A percentile compares a stretch with the other conserved stretches of the same genome.
Evolutionary conservation across 2,888 invertebrate species (phyloP).

Genomic region (Brenthis daphne): DNA sequence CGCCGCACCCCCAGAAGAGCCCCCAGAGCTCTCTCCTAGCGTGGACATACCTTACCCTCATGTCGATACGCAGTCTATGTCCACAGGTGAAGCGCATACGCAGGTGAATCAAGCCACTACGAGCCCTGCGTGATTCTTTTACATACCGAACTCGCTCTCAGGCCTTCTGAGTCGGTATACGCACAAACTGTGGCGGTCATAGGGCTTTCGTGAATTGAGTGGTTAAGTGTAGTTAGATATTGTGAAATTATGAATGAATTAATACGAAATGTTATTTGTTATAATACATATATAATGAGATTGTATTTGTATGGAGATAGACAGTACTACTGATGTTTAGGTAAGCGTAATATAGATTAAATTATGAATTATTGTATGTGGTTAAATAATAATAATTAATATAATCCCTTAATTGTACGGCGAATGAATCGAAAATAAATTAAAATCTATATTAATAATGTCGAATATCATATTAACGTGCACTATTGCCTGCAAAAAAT

Average conservation of each 20-base stretch:
- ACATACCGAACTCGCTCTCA: slow-evolving; percentile 45
- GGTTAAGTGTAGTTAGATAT: slow-evolving; percentile 67
- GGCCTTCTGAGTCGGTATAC: slow-evolving; percentile 16
- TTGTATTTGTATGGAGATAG: slow-evolving; percentile 31
- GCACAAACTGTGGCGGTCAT: slow-evolving; percentile 17
- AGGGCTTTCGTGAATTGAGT: slow-evolving; percentile 38
- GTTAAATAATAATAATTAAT: slow-evolving; percentile 18
- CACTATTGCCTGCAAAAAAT: slow-evolving; percentile 20
- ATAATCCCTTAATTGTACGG: slow-evolving; percentile 20
- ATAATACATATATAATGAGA: slow-evolving; percentile 40
- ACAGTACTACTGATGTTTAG: slow-evolving; percentile 27
- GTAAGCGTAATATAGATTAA: slow-evolving; percentile 37
- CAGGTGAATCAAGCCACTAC: slow-evolving; percentile 50
- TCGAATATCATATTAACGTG: slow-evolving; percentile 9
- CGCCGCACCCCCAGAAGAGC: slow-evolving; percentile 75
- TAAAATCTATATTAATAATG: slow-evolving; percentile 16
- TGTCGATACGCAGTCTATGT: slow-evolving; percentile 37
- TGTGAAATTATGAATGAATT: slow-evolving; percentile 73
- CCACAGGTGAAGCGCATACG: slow-evolving; percentile 37
- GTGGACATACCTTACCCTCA: slow-evolving; percentile 37
- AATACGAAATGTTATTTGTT: slow-evolving; percentile 75
- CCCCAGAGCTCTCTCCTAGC: slow-evolving; percentile 53
- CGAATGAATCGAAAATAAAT: slow-evolving; percentile 19
- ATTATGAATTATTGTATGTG: slow-evolving; percentile 50
- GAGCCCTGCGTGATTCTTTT: slow-evolving; percentile 55